Base-by-base conservation (phyloP, 2,113 vertebrate genomes). In the Silurus meridionalis region DNA sequence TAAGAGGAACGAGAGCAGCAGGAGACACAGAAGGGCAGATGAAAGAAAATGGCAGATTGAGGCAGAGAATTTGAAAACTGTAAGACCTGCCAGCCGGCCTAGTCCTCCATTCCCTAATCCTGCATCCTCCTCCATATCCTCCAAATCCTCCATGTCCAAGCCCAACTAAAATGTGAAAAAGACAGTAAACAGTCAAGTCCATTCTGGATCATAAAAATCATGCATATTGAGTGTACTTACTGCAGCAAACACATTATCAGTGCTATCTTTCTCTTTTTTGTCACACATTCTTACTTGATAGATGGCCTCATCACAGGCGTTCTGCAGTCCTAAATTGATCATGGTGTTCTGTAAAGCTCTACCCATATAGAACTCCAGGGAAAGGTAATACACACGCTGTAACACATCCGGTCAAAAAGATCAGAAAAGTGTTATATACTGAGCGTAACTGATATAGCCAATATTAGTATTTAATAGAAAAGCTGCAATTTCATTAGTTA, bases 281-380 rank as follows among this genome's bases (percentile, higher is more conserved):
- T 64, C 79, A 80, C 37, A 21, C 57, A 52, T 13, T 50, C 90
- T 87, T 92, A 99, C 97, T 96, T 99, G 98, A 89, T 99, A 99
- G 90, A 99, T 93, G 17, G 98, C 97, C 87, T 99, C 98, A 0
- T 99, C 97, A 0, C 98, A 98, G 88, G 98, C 97, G 0, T 98
- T 99, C 91, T 99, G 97, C 92, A 99, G 93, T 14, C 98, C 98
- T 79, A 99, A 94, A 94, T 98, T 99, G 83, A 99, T 96, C 98
- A 99, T 99, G 10, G 98, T 99, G 93, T 99, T 99, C 87, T 98
- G 97, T 63, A 99, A 94, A 0, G 97, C 96, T 77, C 98, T 90
- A 77, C 98, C 98, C 96, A 99, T 99, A 92, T 99, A 99, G 91
- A 99, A 99, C 91, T 99, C 98, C 94, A 99, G 93, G 58, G 98